Conservation (phyloP, 2,888 invertebrate genomes). For the Tetragonula carbonaria region DNA sequence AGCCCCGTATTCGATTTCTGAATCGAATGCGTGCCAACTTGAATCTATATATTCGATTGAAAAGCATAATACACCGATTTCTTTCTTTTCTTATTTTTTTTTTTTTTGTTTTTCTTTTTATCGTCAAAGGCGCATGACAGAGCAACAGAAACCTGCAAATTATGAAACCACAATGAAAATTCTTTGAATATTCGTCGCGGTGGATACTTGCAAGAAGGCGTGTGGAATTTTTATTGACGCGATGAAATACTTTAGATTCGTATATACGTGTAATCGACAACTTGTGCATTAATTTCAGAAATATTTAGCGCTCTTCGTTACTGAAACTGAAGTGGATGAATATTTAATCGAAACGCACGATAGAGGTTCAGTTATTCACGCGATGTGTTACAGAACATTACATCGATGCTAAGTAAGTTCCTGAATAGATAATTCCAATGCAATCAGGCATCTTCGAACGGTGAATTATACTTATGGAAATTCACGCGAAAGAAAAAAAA, state of each 20-base stretch:
- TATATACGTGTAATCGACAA: background rate
- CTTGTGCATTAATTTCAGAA: background rate
- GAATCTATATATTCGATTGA: constrained; percentile 8
- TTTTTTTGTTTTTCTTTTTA: background rate
- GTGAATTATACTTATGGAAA: constrained; percentile 5
- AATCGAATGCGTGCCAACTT: background rate
- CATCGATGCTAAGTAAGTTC: background rate
- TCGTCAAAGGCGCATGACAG: background rate
- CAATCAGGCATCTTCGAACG: background rate
- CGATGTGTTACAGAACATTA: background rate
- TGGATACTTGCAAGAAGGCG: background rate
- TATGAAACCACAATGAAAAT: constrained; percentile 12
- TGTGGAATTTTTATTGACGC: background rate
- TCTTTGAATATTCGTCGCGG: background rate
- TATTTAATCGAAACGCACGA: background rate
- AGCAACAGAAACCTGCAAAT: background rate
- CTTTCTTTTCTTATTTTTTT: too few relatives aligned
- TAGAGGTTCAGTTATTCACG: constrained; percentile 5
- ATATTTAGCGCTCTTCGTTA: background rate
- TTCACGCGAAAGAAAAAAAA: background rate
- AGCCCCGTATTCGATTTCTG: background rate
- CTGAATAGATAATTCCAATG: constrained; percentile 17
- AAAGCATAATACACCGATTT: constrained; percentile 27
- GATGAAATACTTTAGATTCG: background rate
- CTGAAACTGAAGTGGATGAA: background rate